Percentiles rank a stretch among this genome's conserved stretches.
Conservation (phyloP, 2,113 vertebrate genomes). For the Cariama cristata region DNA sequence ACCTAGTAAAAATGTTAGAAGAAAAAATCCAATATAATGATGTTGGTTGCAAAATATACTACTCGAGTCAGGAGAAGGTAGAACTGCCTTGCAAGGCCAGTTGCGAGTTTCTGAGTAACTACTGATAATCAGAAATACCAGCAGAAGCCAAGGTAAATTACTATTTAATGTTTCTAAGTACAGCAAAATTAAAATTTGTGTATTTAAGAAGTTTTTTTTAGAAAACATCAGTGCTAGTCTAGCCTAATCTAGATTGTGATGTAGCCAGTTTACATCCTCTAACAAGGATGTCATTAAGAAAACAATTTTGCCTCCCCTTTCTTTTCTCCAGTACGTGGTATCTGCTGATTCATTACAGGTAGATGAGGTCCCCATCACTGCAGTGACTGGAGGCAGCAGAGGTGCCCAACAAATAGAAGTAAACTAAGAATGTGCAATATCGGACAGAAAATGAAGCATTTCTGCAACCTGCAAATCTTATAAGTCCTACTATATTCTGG, state of each 20-base stretch:
- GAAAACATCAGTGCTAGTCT: neutral
- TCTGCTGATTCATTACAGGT: neutral
- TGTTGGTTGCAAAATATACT: neutral
- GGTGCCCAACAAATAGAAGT: neutral
- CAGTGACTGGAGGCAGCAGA: neutral
- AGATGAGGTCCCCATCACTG: neutral
- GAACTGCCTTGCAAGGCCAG: neutral
- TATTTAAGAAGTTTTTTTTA: neutral
- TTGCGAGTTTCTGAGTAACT: neutral
- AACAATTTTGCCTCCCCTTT: neutral
- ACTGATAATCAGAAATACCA: neutral
- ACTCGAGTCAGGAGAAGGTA: neutral
- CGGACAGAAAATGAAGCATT: neutral
- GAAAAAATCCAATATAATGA: neutral
- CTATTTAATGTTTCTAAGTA: neutral
- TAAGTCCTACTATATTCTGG: neutral
- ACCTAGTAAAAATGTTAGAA: neutral
- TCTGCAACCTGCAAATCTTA: neutral
- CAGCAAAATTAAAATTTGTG: neutral
- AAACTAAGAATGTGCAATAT: neutral
- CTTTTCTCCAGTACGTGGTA: neutral
- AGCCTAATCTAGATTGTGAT: neutral
- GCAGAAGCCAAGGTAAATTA: neutral
- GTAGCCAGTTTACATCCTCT: slow-evolving; percentile 5
- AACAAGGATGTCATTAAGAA: slow-evolving; percentile 1